Base-by-base conservation (phyloP, 2,113 vertebrate species). In the Ceyx cyanopectus region DNA sequence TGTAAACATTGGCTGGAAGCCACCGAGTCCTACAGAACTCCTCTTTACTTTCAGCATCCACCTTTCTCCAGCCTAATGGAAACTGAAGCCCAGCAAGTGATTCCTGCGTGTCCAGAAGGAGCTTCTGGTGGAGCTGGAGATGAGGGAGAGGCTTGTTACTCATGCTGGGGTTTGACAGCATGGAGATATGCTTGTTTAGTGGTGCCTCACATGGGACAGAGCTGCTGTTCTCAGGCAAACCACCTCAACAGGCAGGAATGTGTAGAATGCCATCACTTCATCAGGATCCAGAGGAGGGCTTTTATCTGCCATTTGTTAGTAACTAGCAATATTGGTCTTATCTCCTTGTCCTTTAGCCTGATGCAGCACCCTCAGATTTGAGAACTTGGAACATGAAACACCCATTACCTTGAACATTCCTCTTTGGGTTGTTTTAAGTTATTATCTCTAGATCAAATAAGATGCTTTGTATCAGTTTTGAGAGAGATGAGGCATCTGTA, bases 211-310 rank as follows among this genome's bases (percentile, higher is more conserved):
- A 62, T 94, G 95, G 90, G 97, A 88, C 94, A 82, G 91, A 96
- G 95, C 97, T 77, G 93, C 97, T 81, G 87, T 95, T 97, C 96
- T 97, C 70, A 72, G 95, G 90, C 96, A 92, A 97, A 97, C 94
- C 97, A 97, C 98, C 98, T 98, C 98, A 98, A 97, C 98, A 98
- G 97, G 90, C 97, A 98, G 98, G 99, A 99, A 99, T 99, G 98
- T 98, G 93, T 95, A 98, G 98, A 99, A 99, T 98, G 98, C 98
- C 98, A 98, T 98, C 98, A 98, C 98, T 99, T 98, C 98, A 98
- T 98, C 98, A 98, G 97, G 96, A 98, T 97, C 98, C 97, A 98
- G 97, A 98, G 96, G 97, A 97, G 97, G 95, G 92, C 96, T 98
- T 98, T 98, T 98, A 98, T 98, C 98, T 97, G 97, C 85, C 91